A percentile compares a stretch with the other conserved stretches of the same genome.
phyloP scores from a whole-genome alignment of 2,113 vertebrate genomes.

The Cromileptes altivelis region DNA sequence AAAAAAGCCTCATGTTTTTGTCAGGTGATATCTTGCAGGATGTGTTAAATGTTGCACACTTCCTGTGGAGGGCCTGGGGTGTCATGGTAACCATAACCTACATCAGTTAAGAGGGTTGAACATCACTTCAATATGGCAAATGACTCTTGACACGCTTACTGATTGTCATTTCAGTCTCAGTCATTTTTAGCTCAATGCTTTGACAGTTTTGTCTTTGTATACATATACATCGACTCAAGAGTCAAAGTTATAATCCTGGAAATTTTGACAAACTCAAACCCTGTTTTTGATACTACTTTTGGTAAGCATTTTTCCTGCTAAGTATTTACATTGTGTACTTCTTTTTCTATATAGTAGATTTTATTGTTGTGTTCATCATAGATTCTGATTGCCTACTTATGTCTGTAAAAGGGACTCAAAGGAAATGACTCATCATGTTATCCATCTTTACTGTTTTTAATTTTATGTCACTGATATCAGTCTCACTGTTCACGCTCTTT shows the following conservation, averaged over 20 bases:
- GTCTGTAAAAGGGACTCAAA: not conserved
- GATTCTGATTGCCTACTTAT: not conserved
- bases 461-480: not conserved
- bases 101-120: conserved; percentile 37
- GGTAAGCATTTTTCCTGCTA: not conserved
- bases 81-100: conserved; percentile 60
- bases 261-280: not conserved
- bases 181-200: not conserved
- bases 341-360: not conserved
- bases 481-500: not conserved
- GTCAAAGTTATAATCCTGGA: not conserved
- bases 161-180: conserved; percentile 6
- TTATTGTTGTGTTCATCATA: too few relatives aligned
- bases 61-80: conserved; percentile 61
- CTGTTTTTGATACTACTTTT: not conserved
- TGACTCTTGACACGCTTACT: conserved; percentile 10
- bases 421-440: not conserved
- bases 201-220: conserved; percentile 8
- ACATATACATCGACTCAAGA: not conserved
- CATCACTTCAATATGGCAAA: conserved; percentile 3
- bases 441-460: not conserved
- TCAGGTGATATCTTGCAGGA: conserved; percentile 34
- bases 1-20: conserved; percentile 17
- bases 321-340: not conserved
- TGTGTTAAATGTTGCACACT: conserved; percentile 72